Evolutionary conservation across 2,888 invertebrate species (phyloP), one percentile per base, ranked within the genome.

Genomic region (Brachycybe producta): DNA sequence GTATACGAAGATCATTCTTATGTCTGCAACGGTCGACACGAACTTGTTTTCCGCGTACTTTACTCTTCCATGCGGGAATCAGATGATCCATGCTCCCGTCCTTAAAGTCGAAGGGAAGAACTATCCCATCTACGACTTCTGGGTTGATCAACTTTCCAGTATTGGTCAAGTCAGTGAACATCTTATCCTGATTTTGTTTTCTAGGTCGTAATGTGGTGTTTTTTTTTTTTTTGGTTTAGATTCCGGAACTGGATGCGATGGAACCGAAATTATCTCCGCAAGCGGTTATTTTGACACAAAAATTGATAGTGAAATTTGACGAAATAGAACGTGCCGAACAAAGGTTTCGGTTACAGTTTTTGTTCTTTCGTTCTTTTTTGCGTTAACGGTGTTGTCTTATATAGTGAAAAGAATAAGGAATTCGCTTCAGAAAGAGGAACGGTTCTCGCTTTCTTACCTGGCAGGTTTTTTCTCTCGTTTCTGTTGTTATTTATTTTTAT

Each of bases 1-100:
- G n/a, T n/a, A n/a, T n/a, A n/a, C n/a, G n/a, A n/a, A n/a, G 75
- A 67, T 85, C 0, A 74, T 95, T 45, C 71, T 95, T 2, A 95
- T 95, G 94, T 94, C 92, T 0, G 95, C 95, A 0, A 94, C 95
- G 1, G 80, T 92, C 59, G 78, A 90, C 61, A 75, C 80, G 0
- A 67, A 74, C 2, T 73, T 74, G 54, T 87, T 87, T 68, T 73
- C 79, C 0, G 65, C 76, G 26, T 88, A 88, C 61, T 85, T 80
- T 62, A 67, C 63, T 2, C 53, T 67, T 3, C 71, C 71, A 1
- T 52, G 65, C 19, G 40, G 60, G 21, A 60, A 59, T 23, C 35
- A 51, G 2, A 49, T 65, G 49, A 64, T 65, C 45, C 61, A 60
- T 15, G 66, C 67, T 0, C 65, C 65, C 3, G 61, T 65, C 7